Conservation (phyloP, 2,113 vertebrate genomes). For the Nycticryphes semicollaris region DNA sequence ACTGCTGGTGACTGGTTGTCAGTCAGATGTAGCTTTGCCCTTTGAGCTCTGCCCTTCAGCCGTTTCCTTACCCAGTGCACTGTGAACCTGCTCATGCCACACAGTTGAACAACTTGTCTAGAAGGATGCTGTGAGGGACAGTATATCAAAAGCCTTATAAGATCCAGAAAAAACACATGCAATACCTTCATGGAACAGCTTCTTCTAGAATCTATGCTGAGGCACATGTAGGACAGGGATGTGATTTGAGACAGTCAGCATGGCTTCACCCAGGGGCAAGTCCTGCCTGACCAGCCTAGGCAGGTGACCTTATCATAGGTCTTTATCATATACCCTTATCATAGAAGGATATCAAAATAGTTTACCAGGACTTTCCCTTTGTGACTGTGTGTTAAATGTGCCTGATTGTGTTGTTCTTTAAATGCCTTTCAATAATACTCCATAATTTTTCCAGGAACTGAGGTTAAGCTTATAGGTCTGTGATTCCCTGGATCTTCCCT, state of each 20-base stretch:
- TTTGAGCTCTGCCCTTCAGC: background rate
- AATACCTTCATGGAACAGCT: background rate
- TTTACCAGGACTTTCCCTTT: background rate
- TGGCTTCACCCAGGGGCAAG: background rate
- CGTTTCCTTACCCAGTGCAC: background rate
- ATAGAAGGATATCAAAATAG: background rate
- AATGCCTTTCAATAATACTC: background rate
- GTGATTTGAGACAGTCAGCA: background rate
- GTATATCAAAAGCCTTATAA: background rate
- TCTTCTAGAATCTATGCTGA: background rate
- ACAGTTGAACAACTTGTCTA: background rate
- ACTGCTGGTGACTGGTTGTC: fast-evolving
- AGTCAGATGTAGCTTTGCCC: too few species aligned
- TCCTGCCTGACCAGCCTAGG: background rate
- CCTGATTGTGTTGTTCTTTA: background rate
- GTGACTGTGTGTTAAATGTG: background rate
- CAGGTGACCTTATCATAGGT: background rate
- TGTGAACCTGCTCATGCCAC: background rate
- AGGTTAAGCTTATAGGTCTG: background rate
- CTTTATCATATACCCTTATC: too few species aligned
- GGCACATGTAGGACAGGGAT: background rate
- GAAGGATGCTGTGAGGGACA: background rate
- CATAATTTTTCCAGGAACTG: background rate
- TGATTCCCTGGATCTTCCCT: background rate
- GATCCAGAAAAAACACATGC: background rate